Evolutionary conservation across 1,140 invertebrate species (phyloP).

Genomic region (Chymomyza costata): DNA sequence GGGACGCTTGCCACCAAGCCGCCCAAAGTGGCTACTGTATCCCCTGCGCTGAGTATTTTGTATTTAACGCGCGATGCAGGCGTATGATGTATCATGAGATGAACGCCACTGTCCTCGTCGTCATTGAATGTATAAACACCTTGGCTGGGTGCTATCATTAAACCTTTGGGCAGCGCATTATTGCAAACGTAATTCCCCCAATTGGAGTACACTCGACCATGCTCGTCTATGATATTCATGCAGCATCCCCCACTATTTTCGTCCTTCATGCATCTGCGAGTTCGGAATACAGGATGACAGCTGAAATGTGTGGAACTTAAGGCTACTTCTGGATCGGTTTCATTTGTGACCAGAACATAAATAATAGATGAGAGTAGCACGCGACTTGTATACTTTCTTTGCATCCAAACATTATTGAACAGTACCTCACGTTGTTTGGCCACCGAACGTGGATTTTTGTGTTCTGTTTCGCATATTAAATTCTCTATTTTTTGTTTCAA

Average conservation of each 20-base stretch:
- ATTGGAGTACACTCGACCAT: constrained; percentile 55
- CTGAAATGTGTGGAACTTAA: constrained; percentile 43
- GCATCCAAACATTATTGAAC: constrained; percentile 59
- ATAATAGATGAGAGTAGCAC: constrained; percentile 58
- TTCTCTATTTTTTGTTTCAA: constrained; percentile 52
- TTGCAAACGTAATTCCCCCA: constrained; percentile 49
- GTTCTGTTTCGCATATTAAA: constrained; percentile 29
- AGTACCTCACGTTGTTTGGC: constrained; percentile 34
- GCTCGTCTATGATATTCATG: constrained; percentile 66
- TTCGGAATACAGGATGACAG: constrained; percentile 62
- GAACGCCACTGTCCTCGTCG: constrained; percentile 22
- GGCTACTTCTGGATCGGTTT: constrained; percentile 33
- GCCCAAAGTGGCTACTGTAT: constrained; percentile 41
- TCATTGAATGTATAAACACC: constrained; percentile 52
- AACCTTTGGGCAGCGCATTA: constrained; percentile 53
- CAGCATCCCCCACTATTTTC: constrained; percentile 54
- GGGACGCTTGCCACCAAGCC: constrained; percentile 51
- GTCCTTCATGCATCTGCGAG: constrained; percentile 50
- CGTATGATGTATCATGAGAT: constrained; percentile 34
- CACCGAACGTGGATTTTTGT: constrained; percentile 15
- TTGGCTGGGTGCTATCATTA: constrained; percentile 52
- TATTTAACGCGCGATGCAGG: constrained; percentile 21
- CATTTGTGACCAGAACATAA: constrained; percentile 57
- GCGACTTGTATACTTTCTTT: constrained; percentile 56
- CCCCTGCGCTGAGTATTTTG: constrained; percentile 35